Base-by-base conservation (phyloP, 2,113 vertebrate genomes). In the Scortum barcoo region DNA sequence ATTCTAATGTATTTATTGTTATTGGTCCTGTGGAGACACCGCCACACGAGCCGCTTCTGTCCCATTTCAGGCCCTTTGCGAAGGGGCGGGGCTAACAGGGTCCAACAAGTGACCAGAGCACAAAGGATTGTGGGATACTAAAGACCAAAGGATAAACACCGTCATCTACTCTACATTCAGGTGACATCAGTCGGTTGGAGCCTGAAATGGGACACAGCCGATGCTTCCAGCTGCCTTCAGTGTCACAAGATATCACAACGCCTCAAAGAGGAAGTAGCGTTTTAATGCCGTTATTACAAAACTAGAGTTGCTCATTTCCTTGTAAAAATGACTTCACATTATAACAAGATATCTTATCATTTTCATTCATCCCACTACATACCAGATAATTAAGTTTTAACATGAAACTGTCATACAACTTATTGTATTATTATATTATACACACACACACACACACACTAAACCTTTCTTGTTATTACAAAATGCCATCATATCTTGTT, bases 161-260 rank as follows among this genome's bases (percentile, higher is more conserved):
- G 72, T 30, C 30, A 22, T 63, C n/a, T 14, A 12, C 51, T 88
- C 36, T 48, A 11, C 54, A 61, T 58, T 76, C n/a, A 65, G 53
- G 63, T 66, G 11, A 61, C 70, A 16, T 28, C 19, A 62, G 42
- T 36, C 2, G 7, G 19, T 53, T 13, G 40, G 24, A 63, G 63
- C 74, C 66, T 72, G 38, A 62, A 54, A 71, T 61, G 38, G 10
- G 60, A 71, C 4, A 24, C 66, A 72, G 61, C 30, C n/a, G 65
- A 65, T 51, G 61, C 61, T 60, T 86, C 71, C 71, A 57, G 86
- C 56, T 82, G 86, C 90, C 86, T 89, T 84, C 1, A 4, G 61
- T 22, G 65, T 74, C 76, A 30, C 28, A 30, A 58, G 17, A 72
- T 26, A 53, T 72, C 75, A 65, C 72, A 28, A 53, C 4, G 7